Base-by-base conservation (phyloP, 2,797 vertebrate genomes). In the Decapterus maruadsi region DNA sequence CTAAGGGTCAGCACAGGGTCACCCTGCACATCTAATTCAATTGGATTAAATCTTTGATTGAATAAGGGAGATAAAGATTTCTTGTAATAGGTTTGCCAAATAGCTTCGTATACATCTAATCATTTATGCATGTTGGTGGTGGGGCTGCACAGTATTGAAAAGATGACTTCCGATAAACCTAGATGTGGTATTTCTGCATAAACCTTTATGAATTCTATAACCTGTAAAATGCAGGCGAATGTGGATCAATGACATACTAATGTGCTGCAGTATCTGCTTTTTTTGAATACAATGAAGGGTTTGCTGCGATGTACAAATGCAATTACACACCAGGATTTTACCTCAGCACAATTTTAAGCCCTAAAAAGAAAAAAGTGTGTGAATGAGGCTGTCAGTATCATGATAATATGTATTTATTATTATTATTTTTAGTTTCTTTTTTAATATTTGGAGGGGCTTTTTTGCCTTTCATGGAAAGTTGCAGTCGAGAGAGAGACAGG, bases 1-100 rank as follows among this genome's bases (percentile, higher is more conserved):
- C 66, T 26, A 8, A 67, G 77, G 88, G 85, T 87, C 87, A 86
- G 14, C 26, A 14, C 61, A 8, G 79, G 87, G 89, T 91, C 87
- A 75, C 48, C 20, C 7, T 16, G 1, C 78, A 26, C 65, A 72
- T 79, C 62, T 63, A 68, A 84, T 79, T 81, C 65, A 67, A 59
- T 62, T 86, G 53, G 72, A 86, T 86, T 64, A 64, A 77, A 79
- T 73, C n/a, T 80, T 62, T 78, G 82, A 84, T 84, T 70, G 56
- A 57, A 85, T 82, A 36, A 68, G 57, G 38, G 56, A 64, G 74
- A 75, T 64, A 66, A 63, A 68, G 61, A 68, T 83, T 71, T 72
- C 34, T 72, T 38, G 31, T 77, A 63, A 80, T 77, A 78, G 48
- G 40, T 77, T 73, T 77, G 54, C 40, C 69, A 60, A 43, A 65